Evolutionary conservation across 2,888 invertebrate species (phyloP).

Genomic region (Eugnorisma glareosa): DNA sequence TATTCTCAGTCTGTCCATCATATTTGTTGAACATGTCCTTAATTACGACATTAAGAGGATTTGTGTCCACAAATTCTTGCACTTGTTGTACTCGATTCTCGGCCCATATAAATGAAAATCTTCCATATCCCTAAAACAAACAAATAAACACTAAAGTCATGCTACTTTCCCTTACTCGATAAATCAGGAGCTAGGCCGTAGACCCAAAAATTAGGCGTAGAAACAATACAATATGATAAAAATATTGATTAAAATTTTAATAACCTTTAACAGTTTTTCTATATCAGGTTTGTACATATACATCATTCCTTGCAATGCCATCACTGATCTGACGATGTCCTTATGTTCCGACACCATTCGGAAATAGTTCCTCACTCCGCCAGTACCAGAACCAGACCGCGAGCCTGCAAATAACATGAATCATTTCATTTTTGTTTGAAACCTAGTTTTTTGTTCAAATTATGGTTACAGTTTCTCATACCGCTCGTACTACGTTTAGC

Average conservation of each 20-base stretch:
- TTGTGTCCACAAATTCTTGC: conserved; percentile 92
- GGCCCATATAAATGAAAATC: conserved; percentile 94
- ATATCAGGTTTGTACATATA: conserved; percentile 93
- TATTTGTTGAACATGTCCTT: conserved; percentile 94
- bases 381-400: conserved; percentile 77
- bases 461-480: conserved; percentile 51
- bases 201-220: background rate
- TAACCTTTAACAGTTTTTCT: conserved; percentile 89
- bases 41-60: conserved; percentile 94
- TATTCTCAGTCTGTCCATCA: conserved; percentile 92
- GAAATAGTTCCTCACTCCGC: conserved; percentile 91
- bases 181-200: background rate
- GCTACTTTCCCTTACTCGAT: background rate
- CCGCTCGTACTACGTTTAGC: conserved; percentile 72
- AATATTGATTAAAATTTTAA: background rate
- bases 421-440: background rate
- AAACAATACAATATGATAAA: background rate
- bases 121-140: conserved; percentile 77
- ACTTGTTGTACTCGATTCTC: conserved; percentile 93
- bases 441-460: background rate
- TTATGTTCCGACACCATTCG: conserved; percentile 95
- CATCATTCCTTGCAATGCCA: conserved; percentile 94
- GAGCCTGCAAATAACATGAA: conserved; percentile 66
- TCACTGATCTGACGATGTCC: conserved; percentile 93
- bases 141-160: background rate